Percentiles rank a stretch among this genome's conserved stretches.
These are phyloP conservation scores for Thymelicus lineola DNA, from an alignment of 2,888 invertebrate genomes.

Conservation along the genomic window DNA sequence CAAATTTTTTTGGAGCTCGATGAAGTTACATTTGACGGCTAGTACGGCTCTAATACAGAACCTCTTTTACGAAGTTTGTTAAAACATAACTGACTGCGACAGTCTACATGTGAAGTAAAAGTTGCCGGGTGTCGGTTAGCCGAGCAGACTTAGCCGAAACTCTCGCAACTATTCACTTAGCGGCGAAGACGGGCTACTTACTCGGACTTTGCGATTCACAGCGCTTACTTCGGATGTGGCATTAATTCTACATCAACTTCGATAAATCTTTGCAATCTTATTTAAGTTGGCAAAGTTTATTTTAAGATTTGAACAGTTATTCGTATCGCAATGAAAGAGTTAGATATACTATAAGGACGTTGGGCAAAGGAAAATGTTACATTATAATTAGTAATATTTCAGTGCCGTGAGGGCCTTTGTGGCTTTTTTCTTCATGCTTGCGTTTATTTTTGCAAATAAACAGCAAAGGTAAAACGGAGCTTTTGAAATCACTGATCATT, in stretches of 20 bases:
- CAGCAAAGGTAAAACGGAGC: no score
- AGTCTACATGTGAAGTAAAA: not conserved
- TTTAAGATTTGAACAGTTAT: conserved; percentile 1
- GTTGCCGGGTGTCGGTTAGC: not conserved
- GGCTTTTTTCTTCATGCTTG: no score
- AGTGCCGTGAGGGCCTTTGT: no score
- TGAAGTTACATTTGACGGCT: no score
- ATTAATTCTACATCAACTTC: conserved; percentile 20
- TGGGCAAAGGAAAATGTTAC: not conserved
- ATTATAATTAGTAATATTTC: no score
- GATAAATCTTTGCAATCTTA: conserved; percentile 15
- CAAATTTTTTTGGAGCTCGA: no score
- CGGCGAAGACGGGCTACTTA: conserved; percentile 17
- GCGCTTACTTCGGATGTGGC: conserved; percentile 15
- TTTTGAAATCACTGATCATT: no score
- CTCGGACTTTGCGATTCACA: conserved; percentile 14
- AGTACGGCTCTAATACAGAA: no score
- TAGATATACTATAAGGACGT: not conserved
- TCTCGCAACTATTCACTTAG: conserved; percentile 24
- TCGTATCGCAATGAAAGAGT: conserved; percentile 1
- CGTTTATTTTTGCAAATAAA: no score
- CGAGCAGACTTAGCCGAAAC: conserved; percentile 8
- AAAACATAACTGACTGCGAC: no score
- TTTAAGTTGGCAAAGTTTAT: conserved; percentile 5
- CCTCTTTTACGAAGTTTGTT: no score